Base-by-base conservation (phyloP, 2,888 invertebrate genomes). In the Andrena trimmerana region DNA sequence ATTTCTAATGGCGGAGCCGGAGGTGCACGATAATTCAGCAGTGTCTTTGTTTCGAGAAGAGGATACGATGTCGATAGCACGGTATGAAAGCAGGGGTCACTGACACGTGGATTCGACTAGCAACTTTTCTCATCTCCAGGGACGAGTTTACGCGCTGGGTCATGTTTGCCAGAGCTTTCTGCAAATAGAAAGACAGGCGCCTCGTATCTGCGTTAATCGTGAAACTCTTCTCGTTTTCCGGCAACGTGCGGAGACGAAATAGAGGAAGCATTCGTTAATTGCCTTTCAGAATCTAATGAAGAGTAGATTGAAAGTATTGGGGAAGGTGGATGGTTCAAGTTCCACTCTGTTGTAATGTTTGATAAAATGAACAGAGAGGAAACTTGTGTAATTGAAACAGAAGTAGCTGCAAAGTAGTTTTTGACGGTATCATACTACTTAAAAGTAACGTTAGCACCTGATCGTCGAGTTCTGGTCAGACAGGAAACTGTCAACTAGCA, bases 151-250 rank as follows among this genome's bases (percentile, higher is more conserved):
- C 50, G 50, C 63, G 76, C 31, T 20, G 73, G 69, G 73, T 68
- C 78, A 52, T 67, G 74, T 82, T 81, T 78, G 70, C 74, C 2
- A 36, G 60, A 62, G 50, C 78, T 83, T 71, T 83, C 83, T 62
- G 83, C 59, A 83, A 83, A 83, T 78, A 83, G 83, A 83, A 71
- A 83, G 78, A 50, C 16, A 24, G 48, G 16, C n/a, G 50, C 20
- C 31, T 16, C 16, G 42, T 24, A 27, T 48, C 20, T 52, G 24
- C 13, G 69, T 54, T 78, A 42, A 67, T 54, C 80, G 33, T 20
- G 27, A 5, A 27, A 42, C 70, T 29, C n/a, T 20, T 54, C 20
- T 42, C 27, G 6, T 33, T n/a, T 24, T 2, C 33, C 8, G 13
- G 31, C 24, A 13, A 29, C 4, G 10, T 31, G 27, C 24, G 36